Percentiles rank a stretch among this genome's conserved stretches.
phyloP scores from a whole-genome alignment of 2,888 invertebrate genomes.

The Brenthis ino region DNA sequence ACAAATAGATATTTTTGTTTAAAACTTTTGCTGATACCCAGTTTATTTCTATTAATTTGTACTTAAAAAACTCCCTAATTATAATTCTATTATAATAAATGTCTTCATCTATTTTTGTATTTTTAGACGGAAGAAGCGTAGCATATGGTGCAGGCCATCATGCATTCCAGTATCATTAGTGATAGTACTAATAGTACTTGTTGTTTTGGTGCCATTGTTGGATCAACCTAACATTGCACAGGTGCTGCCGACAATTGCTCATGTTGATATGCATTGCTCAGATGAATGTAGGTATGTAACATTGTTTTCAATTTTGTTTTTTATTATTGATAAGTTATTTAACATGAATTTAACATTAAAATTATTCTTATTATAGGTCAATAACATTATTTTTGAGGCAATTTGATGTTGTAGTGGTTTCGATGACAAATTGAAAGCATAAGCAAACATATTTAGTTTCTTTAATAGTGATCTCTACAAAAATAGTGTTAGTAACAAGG shows the following conservation, averaged over 20 bases:
- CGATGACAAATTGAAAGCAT: too few species aligned
- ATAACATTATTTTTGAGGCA: too few species aligned
- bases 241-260: slow-evolving; percentile 53
- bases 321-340: neutral
- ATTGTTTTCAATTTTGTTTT: slow-evolving; percentile 4
- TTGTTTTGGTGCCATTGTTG: slow-evolving; percentile 88
- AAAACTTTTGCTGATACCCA: too few species aligned
- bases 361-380: too few species aligned
- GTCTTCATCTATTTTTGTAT: slow-evolving; percentile 2
- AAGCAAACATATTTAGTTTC: too few species aligned
- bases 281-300: slow-evolving; percentile 84
- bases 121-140: slow-evolving; percentile 69
- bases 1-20: too few species aligned
- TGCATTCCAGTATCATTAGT: slow-evolving; percentile 92
- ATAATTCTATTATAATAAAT: too few species aligned
- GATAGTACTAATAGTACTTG: slow-evolving; percentile 89
- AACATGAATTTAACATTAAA: too few species aligned
- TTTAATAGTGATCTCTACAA: too few species aligned
- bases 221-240: slow-evolving; percentile 85
- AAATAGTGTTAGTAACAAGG: too few species aligned
- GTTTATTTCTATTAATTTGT: neutral
- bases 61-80: too few species aligned
- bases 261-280: slow-evolving; percentile 77
- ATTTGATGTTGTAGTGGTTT: too few species aligned
- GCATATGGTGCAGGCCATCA: slow-evolving; percentile 90